Percentiles rank a stretch among this genome's conserved stretches.
phyloP scores from a whole-genome alignment of 2,113 vertebrate species.

The Tychaedon coryphoeus region DNA sequence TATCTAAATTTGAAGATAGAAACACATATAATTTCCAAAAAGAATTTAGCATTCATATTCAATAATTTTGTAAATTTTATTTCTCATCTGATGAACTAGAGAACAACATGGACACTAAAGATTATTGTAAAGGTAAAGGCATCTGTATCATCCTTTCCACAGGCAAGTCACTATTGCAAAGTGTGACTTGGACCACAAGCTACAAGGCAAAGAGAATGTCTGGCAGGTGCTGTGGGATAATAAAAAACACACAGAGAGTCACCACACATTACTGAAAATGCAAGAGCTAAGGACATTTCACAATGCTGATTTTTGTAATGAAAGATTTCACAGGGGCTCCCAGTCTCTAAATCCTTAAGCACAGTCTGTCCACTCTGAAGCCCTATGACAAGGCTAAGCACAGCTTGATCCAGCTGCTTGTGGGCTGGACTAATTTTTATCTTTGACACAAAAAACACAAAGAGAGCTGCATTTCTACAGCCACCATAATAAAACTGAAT shows the following conservation, averaged over 20 bases:
- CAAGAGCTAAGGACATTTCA: neutral
- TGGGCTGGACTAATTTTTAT: neutral
- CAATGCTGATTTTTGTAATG: neutral
- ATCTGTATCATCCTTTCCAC: neutral
- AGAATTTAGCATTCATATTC: neutral
- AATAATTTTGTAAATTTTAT: neutral
- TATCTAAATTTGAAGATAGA: neutral
- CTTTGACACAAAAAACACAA: neutral
- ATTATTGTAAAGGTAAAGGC: neutral
- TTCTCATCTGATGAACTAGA: neutral
- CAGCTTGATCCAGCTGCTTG: neutral
- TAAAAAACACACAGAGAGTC: neutral
- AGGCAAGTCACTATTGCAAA: neutral
- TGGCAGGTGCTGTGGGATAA: neutral
- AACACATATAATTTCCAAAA: neutral
- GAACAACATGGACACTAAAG: neutral
- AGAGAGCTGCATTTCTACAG: neutral
- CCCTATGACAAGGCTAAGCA: neutral
- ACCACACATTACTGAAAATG: neutral
- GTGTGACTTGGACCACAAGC: neutral
- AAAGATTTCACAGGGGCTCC: neutral
- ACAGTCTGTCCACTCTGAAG: neutral
- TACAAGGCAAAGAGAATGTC: neutral
- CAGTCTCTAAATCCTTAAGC: neutral
- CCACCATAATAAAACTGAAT: neutral